Percentiles rank a stretch among this genome's conserved stretches.
These are phyloP conservation scores for Montipora capricornis DNA, from an alignment of 64 coral and sea anemone species.

Conservation along the genomic window DNA sequence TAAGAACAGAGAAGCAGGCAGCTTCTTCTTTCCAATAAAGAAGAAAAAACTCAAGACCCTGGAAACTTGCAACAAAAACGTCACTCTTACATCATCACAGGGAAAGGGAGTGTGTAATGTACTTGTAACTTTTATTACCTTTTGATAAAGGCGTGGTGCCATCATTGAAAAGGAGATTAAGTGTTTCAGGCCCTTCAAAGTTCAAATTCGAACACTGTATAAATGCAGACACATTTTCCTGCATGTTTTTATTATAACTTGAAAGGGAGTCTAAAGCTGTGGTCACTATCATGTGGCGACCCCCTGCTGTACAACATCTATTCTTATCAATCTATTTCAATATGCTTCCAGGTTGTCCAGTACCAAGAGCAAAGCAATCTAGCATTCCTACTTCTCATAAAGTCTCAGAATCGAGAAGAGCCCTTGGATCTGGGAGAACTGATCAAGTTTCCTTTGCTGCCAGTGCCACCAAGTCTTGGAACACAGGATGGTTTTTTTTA, in stretches of 20 bases:
- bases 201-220: too few species aligned
- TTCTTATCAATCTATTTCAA: too few species aligned
- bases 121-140: background rate
- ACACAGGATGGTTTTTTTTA: background rate
- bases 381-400: conserved; percentile 52
- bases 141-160: too few species aligned
- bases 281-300: too few species aligned
- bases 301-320: too few species aligned
- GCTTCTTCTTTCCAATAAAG: conserved; percentile 13
- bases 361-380: conserved; percentile 48
- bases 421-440: conserved; percentile 37
- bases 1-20: background rate
- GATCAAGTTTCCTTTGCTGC: conserved; percentile 53
- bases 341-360: conserved; percentile 1
- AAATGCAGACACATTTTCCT: too few species aligned
- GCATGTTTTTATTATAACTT: too few species aligned
- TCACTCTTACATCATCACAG: conserved; percentile 7
- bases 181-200: too few species aligned
- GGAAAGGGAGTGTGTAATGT: background rate
- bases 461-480: background rate
- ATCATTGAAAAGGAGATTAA: too few species aligned
- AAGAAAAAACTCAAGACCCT: conserved; percentile 24
- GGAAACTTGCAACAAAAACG: conserved; percentile 15
- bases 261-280: too few species aligned
- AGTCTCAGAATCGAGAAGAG: conserved; percentile 54